Base-by-base conservation (phyloP, 1,140 invertebrate species). In the Psix sp. region DNA sequence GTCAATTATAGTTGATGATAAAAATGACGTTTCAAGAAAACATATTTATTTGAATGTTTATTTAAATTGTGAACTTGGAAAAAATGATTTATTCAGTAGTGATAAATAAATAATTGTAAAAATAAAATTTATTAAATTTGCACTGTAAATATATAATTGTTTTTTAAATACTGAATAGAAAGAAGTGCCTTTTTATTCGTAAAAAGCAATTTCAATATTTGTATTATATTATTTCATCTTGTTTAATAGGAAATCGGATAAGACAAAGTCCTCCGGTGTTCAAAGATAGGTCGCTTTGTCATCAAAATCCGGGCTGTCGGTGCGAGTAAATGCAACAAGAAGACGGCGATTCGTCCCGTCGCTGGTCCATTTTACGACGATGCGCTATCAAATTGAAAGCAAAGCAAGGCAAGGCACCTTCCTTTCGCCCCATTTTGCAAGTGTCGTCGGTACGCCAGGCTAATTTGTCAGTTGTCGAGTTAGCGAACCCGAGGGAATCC, bases 401-500 rank as follows among this genome's bases (percentile, higher is more conserved):
- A 81, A 80, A 80, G 71, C 68, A 66, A 68, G 52, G 49, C 63
- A 10, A 68, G 49, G 70, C 79, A 76, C 62, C 78, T 80, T 79
- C 80, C 80, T 85, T 84, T 86, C 83, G 81, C 83, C 84, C 86
- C 84, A 87, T 87, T 87, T 87, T 80, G 82, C 84, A 87, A 87
- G 85, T 87, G 86, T 87, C 86, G 85, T 86, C 86, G 84, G 82
- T 80, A 81, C 78, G 82, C 84, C 74, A 79, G 82, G 82, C 83
- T 87, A 87, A 87, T 87, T 87, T 87, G 86, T 87, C 86, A 87
- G 86, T 87, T 87, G 86, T 87, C 86, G 83, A 87, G 85, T 87
- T 87, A 87, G 85, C 84, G 77, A 80, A 78, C 85, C 80, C 79
- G 26, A 77, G 83, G 80, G 84, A 77, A 86, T 87, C 85, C 70